A percentile compares a stretch with the other conserved stretches of the same genome.
Conservation (phyloP, 2,888 invertebrate genomes). For the Argynnis bischoffii region DNA sequence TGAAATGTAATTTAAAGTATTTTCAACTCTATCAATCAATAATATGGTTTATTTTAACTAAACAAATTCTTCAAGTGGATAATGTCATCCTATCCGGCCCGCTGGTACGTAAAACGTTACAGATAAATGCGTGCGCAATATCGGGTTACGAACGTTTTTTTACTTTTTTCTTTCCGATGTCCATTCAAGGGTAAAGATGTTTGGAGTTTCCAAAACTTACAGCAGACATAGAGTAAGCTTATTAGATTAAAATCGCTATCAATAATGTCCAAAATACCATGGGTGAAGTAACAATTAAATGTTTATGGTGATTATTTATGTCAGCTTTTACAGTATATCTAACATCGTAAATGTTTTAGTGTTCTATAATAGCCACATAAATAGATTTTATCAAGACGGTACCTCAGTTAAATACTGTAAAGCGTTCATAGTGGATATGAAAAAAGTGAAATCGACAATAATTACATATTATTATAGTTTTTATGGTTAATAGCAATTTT, state of each 20-base stretch:
- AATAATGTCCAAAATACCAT: conserved; percentile 7
- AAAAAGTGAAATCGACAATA: conserved; percentile 3
- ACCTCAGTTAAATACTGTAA: conserved; percentile 10
- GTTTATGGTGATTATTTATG: conserved; percentile 30
- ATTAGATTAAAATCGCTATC: conserved; percentile 26
- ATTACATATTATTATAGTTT: conserved; percentile 3
- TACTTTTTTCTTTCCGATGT: conserved; percentile 53
- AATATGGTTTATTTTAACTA: conserved; percentile 45
- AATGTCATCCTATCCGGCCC: conserved; percentile 72
- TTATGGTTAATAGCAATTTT: conserved; percentile 1
- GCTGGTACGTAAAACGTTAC: conserved; percentile 72
- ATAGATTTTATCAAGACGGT: conserved; percentile 22
- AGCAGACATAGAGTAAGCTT: conserved; percentile 23
- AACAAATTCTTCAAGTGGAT: conserved; percentile 16
- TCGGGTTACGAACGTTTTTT: conserved; percentile 63
- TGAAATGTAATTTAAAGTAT: conserved; percentile 41
- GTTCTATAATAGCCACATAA: conserved; percentile 28
- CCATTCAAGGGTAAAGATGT: conserved; percentile 42
- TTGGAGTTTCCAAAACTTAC: conserved; percentile 24
- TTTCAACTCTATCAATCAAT: conserved; percentile 44
- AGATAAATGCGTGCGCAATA: conserved; percentile 74
- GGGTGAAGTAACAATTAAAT: conserved; percentile 29
- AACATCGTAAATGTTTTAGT: conserved; percentile 33
- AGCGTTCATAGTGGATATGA: background rate
- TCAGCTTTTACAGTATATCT: conserved; percentile 22